Evolutionary conservation across 53 echinoderm and acorn worm species (phyloP), one percentile per base, ranked within the genome.

Genomic region (Luidia sarsii): DNA sequence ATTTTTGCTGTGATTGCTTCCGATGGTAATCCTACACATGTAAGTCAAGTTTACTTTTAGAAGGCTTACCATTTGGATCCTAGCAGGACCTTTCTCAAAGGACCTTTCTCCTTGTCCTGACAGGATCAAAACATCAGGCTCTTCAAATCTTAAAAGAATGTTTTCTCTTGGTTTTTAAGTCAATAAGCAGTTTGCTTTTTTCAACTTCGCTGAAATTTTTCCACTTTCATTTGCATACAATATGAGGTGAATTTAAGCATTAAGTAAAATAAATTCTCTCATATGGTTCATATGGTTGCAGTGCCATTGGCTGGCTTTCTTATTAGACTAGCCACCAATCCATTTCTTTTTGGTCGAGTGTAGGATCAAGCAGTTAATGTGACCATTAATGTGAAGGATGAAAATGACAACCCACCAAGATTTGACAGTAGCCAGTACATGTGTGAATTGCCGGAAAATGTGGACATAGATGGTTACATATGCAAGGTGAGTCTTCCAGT

Each of bases 331-430:
- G 16, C 21, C 21, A 52, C 52, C 8, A 20, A 52, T 52, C 34
- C 19, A 15, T 38, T 21, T 48, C 25, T 33, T 23, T 10, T 2
- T 19, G 25, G 33, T 14, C 0, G 23, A 25, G 34, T 21, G 31
- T 45, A 80, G 80, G 30, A 35, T 33, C 50, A 34, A 14, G 46
- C 66, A 3, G 80, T 39, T n/a, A 80, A 65, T 7, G 65, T 80
- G 16, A 80, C 80, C 23, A 66, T 80, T 20, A 1, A 6, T 28
- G 51, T 80, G 4, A 38, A 4, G 0, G 80, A 64, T 49, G 80
- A 48, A 2, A 80, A 80, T 34, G 80, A 80, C 48, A 80, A 64
- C 22, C 33, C 63, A 19, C 80, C 80, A 2, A 28, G 36, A 7
- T 80, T 80, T 64, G 80, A 64, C 13, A 15, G 1, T 30, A 64